Evolutionary conservation across 2,113 vertebrate species (phyloP).

Genomic region (Astur gentilis): DNA sequence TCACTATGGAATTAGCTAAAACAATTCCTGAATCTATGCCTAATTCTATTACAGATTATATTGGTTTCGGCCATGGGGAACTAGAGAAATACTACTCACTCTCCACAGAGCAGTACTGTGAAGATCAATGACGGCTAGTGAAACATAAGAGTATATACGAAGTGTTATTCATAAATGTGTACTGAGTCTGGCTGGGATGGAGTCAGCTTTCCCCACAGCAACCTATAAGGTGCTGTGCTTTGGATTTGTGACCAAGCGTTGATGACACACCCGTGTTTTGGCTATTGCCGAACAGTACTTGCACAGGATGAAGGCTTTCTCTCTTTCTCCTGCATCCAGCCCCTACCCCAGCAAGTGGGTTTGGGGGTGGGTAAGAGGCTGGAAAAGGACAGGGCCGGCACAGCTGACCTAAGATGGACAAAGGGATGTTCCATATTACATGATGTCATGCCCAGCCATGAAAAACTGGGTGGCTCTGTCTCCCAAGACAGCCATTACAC

Average conservation of each 20-base stretch:
- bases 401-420: background rate
- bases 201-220: background rate
- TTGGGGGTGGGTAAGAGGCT: too few relatives aligned
- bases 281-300: background rate
- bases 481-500: background rate
- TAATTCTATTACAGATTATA: background rate
- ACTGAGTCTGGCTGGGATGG: background rate
- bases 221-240: background rate
- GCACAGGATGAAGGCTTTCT: background rate
- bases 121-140: background rate
- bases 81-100: background rate
- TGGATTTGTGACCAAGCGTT: rapidly evolving
- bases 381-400: background rate
- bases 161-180: rapidly evolving
- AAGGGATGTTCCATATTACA: background rate
- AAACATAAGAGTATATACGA: rapidly evolving
- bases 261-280: background rate
- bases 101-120: background rate
- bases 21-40: background rate
- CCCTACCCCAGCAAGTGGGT: background rate
- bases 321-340: background rate
- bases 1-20: background rate
- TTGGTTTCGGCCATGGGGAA: background rate
- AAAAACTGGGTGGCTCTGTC: background rate
- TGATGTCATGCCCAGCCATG: background rate